Percentiles rank a stretch among this genome's conserved stretches.
Evolutionary conservation across 2,797 vertebrate species (phyloP).

Genomic region (Etheostoma perlongum): DNA sequence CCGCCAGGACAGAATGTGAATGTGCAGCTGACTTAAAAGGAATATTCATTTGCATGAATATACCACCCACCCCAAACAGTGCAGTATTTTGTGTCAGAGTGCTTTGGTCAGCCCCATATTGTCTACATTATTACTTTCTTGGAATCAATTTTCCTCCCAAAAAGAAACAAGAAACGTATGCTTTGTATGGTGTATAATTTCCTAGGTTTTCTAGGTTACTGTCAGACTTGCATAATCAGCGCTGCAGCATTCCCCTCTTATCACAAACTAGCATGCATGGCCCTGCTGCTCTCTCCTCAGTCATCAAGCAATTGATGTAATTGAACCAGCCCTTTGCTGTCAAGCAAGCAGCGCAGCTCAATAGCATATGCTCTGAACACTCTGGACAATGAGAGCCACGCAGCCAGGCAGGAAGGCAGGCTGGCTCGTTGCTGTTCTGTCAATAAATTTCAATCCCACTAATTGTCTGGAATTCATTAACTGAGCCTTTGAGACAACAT

Average conservation of each 20-base stretch:
- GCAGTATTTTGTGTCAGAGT: conserved; percentile 58
- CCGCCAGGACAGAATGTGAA: conserved; percentile 54
- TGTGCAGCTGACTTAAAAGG: conserved; percentile 57
- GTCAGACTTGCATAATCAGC: conserved; percentile 84
- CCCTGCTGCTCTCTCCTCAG: conserved; percentile 94
- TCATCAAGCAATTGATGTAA: conserved; percentile 96
- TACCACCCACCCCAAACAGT: conserved; percentile 58
- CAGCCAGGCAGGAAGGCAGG: conserved; percentile 82
- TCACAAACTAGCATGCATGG: conserved; percentile 97
- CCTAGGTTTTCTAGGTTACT: conserved; percentile 81
- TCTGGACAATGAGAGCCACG: conserved; percentile 92
- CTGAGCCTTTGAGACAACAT: conserved; percentile 85
- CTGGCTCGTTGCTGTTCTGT: conserved; percentile 86
- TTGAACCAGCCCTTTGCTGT: conserved; percentile 92
- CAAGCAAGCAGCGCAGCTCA: conserved; percentile 88
- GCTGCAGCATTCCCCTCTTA: conserved; percentile 95
- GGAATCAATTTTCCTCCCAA: conserved; percentile 77
- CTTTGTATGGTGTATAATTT: conserved; percentile 83
- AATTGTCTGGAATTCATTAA: conserved; percentile 97
- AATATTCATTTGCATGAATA: conserved; percentile 56
- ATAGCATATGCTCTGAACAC: conserved; percentile 89
- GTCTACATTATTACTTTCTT: conserved; percentile 74
- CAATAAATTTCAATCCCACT: conserved; percentile 99
- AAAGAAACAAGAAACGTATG: conserved; percentile 89
- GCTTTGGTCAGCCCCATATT: conserved; percentile 70